These are phyloP conservation scores for Phoeniculus purpureus DNA, from an alignment of 2,797 vertebrate species.

Conservation along the genomic window DNA sequence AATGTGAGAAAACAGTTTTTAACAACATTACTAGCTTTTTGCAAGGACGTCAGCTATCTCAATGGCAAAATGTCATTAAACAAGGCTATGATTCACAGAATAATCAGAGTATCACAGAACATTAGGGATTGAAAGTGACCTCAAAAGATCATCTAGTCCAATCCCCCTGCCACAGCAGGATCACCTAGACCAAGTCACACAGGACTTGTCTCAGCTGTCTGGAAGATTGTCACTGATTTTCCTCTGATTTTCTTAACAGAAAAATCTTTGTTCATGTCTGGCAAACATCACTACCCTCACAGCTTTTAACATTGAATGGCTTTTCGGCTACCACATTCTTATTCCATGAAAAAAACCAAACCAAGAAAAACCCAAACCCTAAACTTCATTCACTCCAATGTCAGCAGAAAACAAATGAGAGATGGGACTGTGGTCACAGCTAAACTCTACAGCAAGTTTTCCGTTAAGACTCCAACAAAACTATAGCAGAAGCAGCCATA, in stretches of 20 bases:
- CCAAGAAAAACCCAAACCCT: not conserved
- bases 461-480: not conserved
- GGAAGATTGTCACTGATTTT: not conserved
- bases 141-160: no score
- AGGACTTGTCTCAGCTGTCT: not conserved
- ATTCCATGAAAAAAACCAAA: not conserved
- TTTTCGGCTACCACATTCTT: conserved; percentile 8
- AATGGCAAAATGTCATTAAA: not conserved
- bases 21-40: not conserved
- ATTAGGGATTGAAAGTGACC: no score
- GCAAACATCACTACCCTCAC: not conserved
- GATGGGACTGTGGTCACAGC: not conserved
- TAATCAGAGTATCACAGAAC: no score
- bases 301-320: not conserved
- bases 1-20: not conserved
- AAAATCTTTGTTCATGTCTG: not conserved
- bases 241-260: not conserved
- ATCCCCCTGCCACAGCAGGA: no score
- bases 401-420: not conserved
- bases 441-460: not conserved
- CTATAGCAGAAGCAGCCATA: not conserved
- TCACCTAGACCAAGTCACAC: no score
- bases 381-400: not conserved
- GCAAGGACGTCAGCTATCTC: not conserved
- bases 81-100: not conserved